A percentile compares a stretch with the other conserved stretches of the same genome.
These are phyloP conservation scores for Andrena bucephala DNA, from an alignment of 2,888 invertebrate genomes.

Conservation along the genomic window DNA sequence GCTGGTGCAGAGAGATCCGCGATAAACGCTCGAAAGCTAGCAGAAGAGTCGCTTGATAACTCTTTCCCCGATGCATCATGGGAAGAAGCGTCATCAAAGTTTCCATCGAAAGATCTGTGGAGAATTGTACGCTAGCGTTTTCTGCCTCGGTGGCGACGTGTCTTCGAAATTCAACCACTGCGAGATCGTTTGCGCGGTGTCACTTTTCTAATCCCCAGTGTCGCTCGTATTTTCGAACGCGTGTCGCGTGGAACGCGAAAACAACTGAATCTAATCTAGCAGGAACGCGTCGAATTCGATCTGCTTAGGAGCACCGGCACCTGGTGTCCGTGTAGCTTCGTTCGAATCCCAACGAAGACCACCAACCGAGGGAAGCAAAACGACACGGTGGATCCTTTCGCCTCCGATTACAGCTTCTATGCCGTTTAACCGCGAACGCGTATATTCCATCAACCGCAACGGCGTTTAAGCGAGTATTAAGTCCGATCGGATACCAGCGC, in stretches of 20 bases:
- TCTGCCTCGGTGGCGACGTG: no score
- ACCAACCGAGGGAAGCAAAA: constrained; percentile 25
- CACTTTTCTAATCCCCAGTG: not conserved
- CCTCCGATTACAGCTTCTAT: constrained; percentile 43
- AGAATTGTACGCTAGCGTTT: not conserved
- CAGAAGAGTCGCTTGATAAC: constrained; percentile 11
- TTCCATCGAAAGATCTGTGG: not conserved
- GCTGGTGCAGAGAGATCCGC: constrained; percentile 29
- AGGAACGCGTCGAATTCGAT: constrained; percentile 24
- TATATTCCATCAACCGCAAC: constrained; percentile 55
- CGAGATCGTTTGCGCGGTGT: not conserved
- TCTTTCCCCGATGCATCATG: not conserved
- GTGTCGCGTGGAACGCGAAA: not conserved
- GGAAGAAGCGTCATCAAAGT: not conserved
- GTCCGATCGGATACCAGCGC: constrained; percentile 37
- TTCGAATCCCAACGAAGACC: constrained; percentile 16
- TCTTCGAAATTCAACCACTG: not conserved
- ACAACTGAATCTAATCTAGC: constrained; percentile 30
- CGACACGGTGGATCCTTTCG: constrained; percentile 33
- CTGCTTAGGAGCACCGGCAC: constrained; percentile 12
- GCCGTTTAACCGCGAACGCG: constrained; percentile 47
- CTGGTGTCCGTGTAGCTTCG: not conserved
- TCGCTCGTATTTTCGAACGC: not conserved
- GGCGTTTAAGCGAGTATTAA: constrained; percentile 54
- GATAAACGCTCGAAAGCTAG: constrained; percentile 18